Base-by-base conservation (phyloP, 2,797 vertebrate species). In the Artibeus jamaicensis region DNA sequence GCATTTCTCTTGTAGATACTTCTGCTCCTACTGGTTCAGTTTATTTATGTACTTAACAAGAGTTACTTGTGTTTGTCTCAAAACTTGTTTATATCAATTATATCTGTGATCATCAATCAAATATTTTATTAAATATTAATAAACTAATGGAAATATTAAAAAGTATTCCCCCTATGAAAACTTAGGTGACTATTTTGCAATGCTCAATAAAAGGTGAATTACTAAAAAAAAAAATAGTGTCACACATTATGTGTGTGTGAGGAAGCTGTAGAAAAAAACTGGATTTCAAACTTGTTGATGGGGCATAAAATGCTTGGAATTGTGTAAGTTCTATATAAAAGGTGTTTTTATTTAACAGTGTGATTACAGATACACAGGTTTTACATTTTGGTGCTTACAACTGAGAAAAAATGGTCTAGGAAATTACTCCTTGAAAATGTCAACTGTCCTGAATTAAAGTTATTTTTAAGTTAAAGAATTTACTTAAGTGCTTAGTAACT, bases 111-210 rank as follows among this genome's bases (percentile, higher is more conserved):
- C 6, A 48, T 74, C 62, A 94, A 53, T 91, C 68, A 68, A 70
- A 29, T 59, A 76, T 86, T 84, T 81, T 82, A 88, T 90, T 44
- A 81, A 85, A 89, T 93, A 22, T 55, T 81, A 70, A 87, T 85
- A 81, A 83, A 18, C 44, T 48, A 87, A 90, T 79, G n/a, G 32
- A 85, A 93, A 84, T 90, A 29, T 59, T 59, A 37, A 90, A 84
- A 48, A 73, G 0, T 16, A 26, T 86, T 81, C 18, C 94, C 46
- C 18, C 71, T 89, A 18, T 65, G n/a, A 83, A 91, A 91, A 89
- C 12, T 26, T 78, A 84, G 26, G 39, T 71, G 29, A 77, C 76
- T 84, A 6, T 84, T 96, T 96, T 88, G 29, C 7, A 94, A 55
- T 15, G 73, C 7, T 93, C 53, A 92, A 12, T 90, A 82, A 88